Evolutionary conservation across 2,797 vertebrate species (phyloP), one percentile per base, ranked within the genome.

Genomic region (Xiphorhynchus erythropygius): DNA sequence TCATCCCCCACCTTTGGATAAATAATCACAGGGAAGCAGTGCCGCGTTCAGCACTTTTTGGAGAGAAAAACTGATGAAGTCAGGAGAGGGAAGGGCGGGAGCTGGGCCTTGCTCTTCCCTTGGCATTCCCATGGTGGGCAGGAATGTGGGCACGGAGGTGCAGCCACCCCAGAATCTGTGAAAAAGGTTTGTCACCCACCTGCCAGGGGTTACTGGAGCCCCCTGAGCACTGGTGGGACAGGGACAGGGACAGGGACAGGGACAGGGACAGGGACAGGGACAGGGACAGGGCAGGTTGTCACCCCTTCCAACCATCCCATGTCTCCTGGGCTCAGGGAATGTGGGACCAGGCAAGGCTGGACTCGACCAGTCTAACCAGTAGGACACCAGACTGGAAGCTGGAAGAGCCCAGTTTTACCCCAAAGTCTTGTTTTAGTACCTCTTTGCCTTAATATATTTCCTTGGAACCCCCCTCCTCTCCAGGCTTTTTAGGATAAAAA

Each of bases 1-100:
- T 53, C 81, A 49, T 39, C 80, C 39, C 84, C 78, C 27, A 19
- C 56, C 52, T 93, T 59, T 60, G 81, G 93, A 86, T 96, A 96
- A 96, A 90, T 92, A 94, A 94, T 78, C 44, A 57, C 75, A 24
- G 65, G 2, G 33, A 55, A 75, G 88, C 65, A 44, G 17, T 79
- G 74, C 76, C 39, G 3, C 46, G 2, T 55, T 96, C 96, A 96
- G 95, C 95, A 86, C 84, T 95, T 97, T 87, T 18, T 32, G 41
- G 25, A 24, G 44, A 17, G 49, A 52, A 35, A 50, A 93, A 91
- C 41, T 4, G 44, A 84, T 84, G 93, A 80, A 73, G 86, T 70
- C 89, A 70, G 92, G 79, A 41, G 50, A 76, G 60, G 91, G 91
- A 63, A 55, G 33, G 53, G 83, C 17, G 17, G 52, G 60, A 74